Evolutionary conservation across 2,797 vertebrate species (phyloP).

Genomic region (Semotilus atromaculatus): DNA sequence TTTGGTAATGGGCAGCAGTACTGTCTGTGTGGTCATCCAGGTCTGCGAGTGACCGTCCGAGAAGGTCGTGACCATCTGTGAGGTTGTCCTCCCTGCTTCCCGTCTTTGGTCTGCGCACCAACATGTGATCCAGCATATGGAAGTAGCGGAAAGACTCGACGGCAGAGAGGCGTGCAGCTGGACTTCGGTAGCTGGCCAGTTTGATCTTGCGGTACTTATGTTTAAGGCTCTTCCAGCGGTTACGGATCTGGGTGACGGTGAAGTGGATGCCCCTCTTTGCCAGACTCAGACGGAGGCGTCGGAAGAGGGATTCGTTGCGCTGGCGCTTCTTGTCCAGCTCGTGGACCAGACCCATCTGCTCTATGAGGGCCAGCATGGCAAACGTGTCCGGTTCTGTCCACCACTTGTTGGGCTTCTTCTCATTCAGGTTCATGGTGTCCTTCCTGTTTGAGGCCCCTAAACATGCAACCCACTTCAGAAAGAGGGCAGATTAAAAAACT

Average conservation of each 20-base stretch:
- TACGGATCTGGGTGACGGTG: slow-evolving; percentile 67
- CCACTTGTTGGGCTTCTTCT: slow-evolving; percentile 67
- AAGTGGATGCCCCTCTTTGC: slow-evolving; percentile 63
- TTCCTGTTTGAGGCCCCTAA: slow-evolving; percentile 40
- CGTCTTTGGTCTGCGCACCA: slow-evolving; percentile 59
- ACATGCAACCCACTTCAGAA: slow-evolving; percentile 51
- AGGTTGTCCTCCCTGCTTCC: slow-evolving; percentile 44
- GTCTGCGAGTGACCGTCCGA: slow-evolving; percentile 58
- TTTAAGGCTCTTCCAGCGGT: slow-evolving; percentile 69
- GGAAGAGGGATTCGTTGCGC: slow-evolving; percentile 66
- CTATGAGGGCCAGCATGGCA: slow-evolving; percentile 66
- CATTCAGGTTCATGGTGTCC: slow-evolving; percentile 63
- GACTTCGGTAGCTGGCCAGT: slow-evolving; percentile 62
- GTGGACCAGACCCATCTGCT: slow-evolving; percentile 65
- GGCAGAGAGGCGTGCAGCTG: slow-evolving; percentile 59
- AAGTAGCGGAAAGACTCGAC: slow-evolving; percentile 67
- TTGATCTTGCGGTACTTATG: slow-evolving; percentile 70
- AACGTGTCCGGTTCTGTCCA: slow-evolving; percentile 68
- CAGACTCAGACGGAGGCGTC: slow-evolving; percentile 59
- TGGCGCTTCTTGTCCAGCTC: slow-evolving; percentile 68
- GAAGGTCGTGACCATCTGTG: slow-evolving; percentile 42
- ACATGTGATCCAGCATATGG: slow-evolving; percentile 66
- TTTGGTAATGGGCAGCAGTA: slow-evolving; percentile 38
- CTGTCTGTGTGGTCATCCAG: slow-evolving; percentile 62
- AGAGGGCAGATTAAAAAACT: slow-evolving; percentile 23